phyloP scores from a whole-genome alignment of 2,888 invertebrate species.

The Merodon equestris region DNA sequence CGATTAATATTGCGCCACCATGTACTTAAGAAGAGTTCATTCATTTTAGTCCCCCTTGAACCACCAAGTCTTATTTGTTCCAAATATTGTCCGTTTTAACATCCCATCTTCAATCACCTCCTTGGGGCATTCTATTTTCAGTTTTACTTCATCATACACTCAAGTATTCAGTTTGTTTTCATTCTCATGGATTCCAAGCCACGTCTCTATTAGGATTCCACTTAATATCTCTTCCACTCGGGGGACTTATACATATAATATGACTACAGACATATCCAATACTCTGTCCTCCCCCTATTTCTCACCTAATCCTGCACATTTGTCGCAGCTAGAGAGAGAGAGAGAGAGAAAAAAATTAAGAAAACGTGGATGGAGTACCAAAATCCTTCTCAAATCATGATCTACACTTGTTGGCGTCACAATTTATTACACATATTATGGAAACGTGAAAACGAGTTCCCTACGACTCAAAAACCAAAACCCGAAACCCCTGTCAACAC shows the following conservation, averaged over 20 bases:
- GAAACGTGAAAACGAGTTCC: no score
- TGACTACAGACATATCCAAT: conserved; percentile 49
- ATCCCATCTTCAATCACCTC: conserved; percentile 9
- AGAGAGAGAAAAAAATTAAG: no score
- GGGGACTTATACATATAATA: conserved; percentile 17
- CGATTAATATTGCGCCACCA: no score
- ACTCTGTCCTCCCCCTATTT: conserved; percentile 44
- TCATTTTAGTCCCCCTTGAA: no score
- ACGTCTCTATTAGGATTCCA: conserved; percentile 14
- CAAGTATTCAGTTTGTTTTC: not conserved
- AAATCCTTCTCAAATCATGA: conserved; percentile 29
- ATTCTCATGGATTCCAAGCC: conserved; percentile 28
- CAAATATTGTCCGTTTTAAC: no score
- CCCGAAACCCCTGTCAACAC: conserved; percentile 12
- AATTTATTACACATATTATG: conserved; percentile 64
- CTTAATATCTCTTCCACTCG: conserved; percentile 6
- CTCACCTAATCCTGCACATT: conserved; percentile 31
- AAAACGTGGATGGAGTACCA: not conserved
- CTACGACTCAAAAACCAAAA: conserved; percentile 23
- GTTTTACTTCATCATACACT: not conserved
- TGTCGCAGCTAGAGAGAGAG: conserved; percentile 14
- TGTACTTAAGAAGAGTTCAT: no score
- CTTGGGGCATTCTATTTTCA: conserved; percentile 14
- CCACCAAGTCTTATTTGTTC: no score
- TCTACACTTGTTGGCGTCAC: conserved; percentile 68